Evolutionary conservation across 2,888 invertebrate genomes (phyloP), one percentile per base, ranked within the genome.

Genomic region (Pherbina coryleti): DNA sequence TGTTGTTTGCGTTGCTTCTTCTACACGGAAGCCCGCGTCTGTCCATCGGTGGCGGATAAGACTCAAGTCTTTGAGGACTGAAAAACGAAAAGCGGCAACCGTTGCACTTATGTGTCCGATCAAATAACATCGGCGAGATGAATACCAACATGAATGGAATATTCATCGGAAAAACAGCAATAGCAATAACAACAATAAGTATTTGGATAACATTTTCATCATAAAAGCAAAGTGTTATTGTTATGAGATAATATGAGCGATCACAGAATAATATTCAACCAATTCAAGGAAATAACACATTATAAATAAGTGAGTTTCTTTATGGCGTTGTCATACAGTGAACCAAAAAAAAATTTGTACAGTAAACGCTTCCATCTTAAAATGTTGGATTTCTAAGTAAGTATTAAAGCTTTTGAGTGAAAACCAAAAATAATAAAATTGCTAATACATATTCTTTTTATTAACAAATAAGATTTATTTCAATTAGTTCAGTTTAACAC

Each of bases 111-210:
- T 55, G 37, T 55, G 11, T 67, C 19, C 19, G 37, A 9, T 67
- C 49, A 60, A 25, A 60, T 60, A 28, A n/a, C 60, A 67, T 28
- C 28, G 53, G n/a, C n/a, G 34, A 57, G 72, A 72, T 57, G 37
- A 72, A 72, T 53, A 25, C 49, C 31, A 31, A 78, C 78, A 78
- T 69, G 75, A 76, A 75, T 78, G 75, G 70, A 73, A 14, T 76
- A 67, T 67, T 78, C 66, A 60, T 49, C 44, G 34, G 8, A 51
- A 75, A 31, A n/a, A 19, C 11, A 34, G 57, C 19, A 34, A 49
- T 17, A 62, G 25, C 17, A 25, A 57, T 37, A 8, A 28, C 34
- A 49, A 9, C 67, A 55, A 44, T 44, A 11, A 14, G 14, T 44
- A 44, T 44, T 37, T 37, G 11, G 44, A 11, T 14, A 28, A 28